A percentile compares a stretch with the other conserved stretches of the same genome.
These are phyloP conservation scores for Ophion ventricosus DNA, from an alignment of 2,888 invertebrate species.

Conservation along the genomic window DNA sequence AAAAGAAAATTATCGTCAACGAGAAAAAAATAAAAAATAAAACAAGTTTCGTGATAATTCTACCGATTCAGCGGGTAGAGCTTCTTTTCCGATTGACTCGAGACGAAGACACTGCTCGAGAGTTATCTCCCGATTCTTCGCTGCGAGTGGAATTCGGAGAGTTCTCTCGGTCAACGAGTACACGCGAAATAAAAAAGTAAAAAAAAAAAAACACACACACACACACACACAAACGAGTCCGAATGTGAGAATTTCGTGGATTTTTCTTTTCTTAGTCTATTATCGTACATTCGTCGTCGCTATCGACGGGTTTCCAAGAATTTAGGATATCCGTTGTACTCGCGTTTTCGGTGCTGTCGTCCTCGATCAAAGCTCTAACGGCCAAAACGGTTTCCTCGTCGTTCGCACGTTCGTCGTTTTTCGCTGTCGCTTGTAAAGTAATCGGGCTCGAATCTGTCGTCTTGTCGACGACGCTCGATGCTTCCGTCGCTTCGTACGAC, in stretches of 20 bases:
- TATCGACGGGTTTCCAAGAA: conserved; percentile 59
- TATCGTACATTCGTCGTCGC: conserved; percentile 69
- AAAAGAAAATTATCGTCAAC: not conserved
- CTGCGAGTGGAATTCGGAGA: not conserved
- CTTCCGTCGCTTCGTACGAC: not conserved
- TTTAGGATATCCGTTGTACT: conserved; percentile 34
- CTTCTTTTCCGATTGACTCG: not conserved
- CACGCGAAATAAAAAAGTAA: not conserved
- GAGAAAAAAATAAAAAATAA: not conserved
- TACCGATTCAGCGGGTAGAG: not conserved
- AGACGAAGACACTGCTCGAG: not conserved
- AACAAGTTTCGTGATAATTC: not conserved
- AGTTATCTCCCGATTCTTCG: not conserved
- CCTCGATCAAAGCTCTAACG: conserved; percentile 68
- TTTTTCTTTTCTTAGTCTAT: conserved; percentile 61
- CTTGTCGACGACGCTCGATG: not conserved
- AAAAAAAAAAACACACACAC: conserved; percentile 1
- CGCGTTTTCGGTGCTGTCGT: conserved; percentile 45
- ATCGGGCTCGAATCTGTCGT: not conserved
- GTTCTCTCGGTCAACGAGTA: conserved; percentile 44
- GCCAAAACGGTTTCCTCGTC: conserved; percentile 63
- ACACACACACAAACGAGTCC: no score
- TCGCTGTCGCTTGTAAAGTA: not conserved
- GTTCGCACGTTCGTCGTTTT: not conserved
- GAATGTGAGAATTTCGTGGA: not conserved